Evolutionary conservation across 2,888 invertebrate species (phyloP).

Genomic region (Palloptera scutellata): DNA sequence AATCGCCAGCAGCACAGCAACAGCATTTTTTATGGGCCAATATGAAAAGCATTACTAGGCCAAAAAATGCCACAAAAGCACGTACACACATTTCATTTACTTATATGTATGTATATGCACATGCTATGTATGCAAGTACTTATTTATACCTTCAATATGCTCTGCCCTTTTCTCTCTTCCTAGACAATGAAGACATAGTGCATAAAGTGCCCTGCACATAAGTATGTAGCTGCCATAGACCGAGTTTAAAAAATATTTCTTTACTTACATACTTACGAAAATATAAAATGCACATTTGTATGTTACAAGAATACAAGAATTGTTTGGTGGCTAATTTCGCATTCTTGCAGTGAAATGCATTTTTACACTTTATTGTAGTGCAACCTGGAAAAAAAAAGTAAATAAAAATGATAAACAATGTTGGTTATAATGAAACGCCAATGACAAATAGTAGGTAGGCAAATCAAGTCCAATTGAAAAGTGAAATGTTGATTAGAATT

Average conservation of each 20-base stretch:
- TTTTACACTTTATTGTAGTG: background rate
- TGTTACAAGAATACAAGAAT: background rate
- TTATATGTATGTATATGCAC: background rate
- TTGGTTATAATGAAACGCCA: background rate
- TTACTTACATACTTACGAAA: no score
- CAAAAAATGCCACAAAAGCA: slow-evolving; percentile 3
- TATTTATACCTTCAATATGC: background rate
- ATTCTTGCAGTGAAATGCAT: background rate
- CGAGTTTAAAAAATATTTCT: no score
- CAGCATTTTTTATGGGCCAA: slow-evolving; percentile 4
- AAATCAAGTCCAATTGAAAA: slow-evolving; percentile 14
- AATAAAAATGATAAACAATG: background rate
- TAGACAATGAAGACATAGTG: no score
- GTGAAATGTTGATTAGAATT: slow-evolving; percentile 5
- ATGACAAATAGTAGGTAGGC: background rate
- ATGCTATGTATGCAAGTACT: background rate
- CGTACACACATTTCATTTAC: background rate
- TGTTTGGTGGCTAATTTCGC: background rate
- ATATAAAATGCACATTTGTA: no score
- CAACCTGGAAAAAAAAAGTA: background rate
- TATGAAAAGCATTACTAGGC: slow-evolving; percentile 5
- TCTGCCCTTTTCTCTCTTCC: no score
- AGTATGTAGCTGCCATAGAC: no score
- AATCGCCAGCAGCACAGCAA: no score
- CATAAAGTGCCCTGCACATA: no score